phyloP scores from a whole-genome alignment of 2,113 vertebrate species.

The Rhinolophus ferrumequinum region DNA sequence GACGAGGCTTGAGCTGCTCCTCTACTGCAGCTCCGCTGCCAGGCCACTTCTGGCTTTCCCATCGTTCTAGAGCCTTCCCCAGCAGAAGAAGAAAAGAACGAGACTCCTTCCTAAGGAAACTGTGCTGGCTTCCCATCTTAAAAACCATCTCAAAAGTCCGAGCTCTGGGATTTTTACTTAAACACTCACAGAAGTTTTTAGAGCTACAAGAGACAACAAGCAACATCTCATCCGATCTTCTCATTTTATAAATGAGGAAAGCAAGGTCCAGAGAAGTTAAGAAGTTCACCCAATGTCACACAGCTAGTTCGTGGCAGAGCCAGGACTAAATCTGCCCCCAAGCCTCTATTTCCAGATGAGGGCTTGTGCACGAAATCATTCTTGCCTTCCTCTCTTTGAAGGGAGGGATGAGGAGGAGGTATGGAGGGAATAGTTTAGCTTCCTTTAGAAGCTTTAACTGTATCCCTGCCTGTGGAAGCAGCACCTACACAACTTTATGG shows the following conservation, averaged over 20 bases:
- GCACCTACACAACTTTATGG: neutral
- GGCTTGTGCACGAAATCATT: neutral
- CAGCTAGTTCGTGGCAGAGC: neutral
- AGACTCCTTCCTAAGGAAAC: neutral
- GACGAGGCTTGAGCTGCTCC: neutral
- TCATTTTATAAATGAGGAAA: neutral
- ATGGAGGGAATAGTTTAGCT: neutral
- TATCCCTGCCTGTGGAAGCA: neutral
- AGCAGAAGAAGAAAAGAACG: neutral
- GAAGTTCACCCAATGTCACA: neutral
- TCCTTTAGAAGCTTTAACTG: neutral
- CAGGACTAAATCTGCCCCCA: neutral
- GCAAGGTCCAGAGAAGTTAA: neutral
- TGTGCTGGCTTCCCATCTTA: neutral
- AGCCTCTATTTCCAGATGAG: neutral
- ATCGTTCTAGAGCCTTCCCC: neutral
- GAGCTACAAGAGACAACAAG: neutral
- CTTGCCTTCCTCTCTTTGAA: neutral
- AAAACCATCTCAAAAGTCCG: neutral
- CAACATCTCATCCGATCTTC: neutral
- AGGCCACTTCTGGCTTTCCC: neutral
- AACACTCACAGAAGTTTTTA: neutral
- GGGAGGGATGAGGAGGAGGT: too few species aligned
- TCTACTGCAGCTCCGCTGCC: neutral
- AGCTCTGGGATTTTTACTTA: neutral